A percentile compares a stretch with the other conserved stretches of the same genome.
Conservation (phyloP, 2,113 vertebrate species). For the Charadrius vociferus region DNA sequence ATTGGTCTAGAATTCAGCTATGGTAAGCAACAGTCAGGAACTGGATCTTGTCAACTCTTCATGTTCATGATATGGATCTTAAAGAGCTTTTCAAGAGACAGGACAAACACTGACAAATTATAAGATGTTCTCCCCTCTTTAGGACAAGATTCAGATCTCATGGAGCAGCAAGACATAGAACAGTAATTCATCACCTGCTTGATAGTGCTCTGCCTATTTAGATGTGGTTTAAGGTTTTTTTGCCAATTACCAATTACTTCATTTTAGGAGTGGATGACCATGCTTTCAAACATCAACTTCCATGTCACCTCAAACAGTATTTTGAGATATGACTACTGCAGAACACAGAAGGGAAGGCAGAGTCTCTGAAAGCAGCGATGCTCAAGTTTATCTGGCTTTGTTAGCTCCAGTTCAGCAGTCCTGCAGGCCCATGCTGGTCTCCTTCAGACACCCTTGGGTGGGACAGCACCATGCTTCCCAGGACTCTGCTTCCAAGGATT, state of each 20-base stretch:
- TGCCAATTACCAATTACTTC: not conserved
- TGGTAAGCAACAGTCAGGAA: not conserved
- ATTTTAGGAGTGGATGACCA: not conserved
- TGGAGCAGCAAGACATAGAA: not conserved
- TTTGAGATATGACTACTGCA: not conserved
- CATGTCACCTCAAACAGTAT: not conserved
- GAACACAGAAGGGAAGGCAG: not conserved
- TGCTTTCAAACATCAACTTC: not conserved
- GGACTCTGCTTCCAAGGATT: not conserved
- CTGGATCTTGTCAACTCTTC: not conserved
- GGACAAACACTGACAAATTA: not conserved
- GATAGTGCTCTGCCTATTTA: not conserved
- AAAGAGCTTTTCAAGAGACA: not conserved
- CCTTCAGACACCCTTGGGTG: not conserved
- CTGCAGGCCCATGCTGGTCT: not conserved
- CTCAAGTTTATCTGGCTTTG: not conserved
- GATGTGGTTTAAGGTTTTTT: not conserved
- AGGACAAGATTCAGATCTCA: not conserved
- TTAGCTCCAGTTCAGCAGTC: not conserved
- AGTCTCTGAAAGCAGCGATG: not conserved
- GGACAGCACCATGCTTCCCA: not conserved
- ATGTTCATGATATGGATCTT: rapidly evolving
- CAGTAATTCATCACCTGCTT: not conserved
- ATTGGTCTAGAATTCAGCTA: not conserved
- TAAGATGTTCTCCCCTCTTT: not conserved